phyloP scores from a whole-genome alignment of 2,888 invertebrate genomes.

The Melinaea menophilus region DNA sequence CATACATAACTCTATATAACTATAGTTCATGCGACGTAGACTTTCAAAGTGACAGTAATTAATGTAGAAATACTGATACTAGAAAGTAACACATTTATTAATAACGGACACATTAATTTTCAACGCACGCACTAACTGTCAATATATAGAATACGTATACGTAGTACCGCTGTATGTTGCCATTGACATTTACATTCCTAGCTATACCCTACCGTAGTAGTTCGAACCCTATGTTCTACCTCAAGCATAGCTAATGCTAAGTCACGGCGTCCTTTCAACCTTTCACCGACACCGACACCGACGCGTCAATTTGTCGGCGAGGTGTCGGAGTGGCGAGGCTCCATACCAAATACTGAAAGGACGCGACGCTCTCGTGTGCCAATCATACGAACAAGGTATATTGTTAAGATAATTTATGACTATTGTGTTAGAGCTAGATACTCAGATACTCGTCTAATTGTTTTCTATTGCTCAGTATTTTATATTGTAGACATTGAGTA shows the following conservation, averaged over 20 bases:
- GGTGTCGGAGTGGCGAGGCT: constrained; percentile 14
- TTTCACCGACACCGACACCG: constrained; percentile 21
- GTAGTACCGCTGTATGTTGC: constrained; percentile 69
- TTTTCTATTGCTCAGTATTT: constrained; percentile 77
- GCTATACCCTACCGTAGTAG: constrained; percentile 69
- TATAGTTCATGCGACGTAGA: too few relatives aligned
- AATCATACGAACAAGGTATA: constrained; percentile 72
- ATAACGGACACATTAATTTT: constrained; percentile 44
- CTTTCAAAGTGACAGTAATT: too few relatives aligned
- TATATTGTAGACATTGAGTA: constrained; percentile 61
- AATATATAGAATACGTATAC: constrained; percentile 59
- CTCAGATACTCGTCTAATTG: constrained; percentile 66
- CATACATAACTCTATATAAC: too few relatives aligned
- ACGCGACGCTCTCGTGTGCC: constrained; percentile 67
- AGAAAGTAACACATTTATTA: constrained; percentile 28
- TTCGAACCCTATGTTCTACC: constrained; percentile 73
- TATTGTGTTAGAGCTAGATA: constrained; percentile 66
- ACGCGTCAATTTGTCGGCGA: constrained; percentile 10
- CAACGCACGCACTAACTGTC: constrained; percentile 47
- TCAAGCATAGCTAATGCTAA: constrained; percentile 65
- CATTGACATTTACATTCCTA: constrained; percentile 74
- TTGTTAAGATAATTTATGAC: constrained; percentile 69
- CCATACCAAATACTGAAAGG: constrained; percentile 71
- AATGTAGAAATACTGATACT: too few relatives aligned
- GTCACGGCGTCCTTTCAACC: constrained; percentile 63